Evolutionary conservation across 2,113 vertebrate genomes (phyloP).

Genomic region (Ivindomyrus marchei): DNA sequence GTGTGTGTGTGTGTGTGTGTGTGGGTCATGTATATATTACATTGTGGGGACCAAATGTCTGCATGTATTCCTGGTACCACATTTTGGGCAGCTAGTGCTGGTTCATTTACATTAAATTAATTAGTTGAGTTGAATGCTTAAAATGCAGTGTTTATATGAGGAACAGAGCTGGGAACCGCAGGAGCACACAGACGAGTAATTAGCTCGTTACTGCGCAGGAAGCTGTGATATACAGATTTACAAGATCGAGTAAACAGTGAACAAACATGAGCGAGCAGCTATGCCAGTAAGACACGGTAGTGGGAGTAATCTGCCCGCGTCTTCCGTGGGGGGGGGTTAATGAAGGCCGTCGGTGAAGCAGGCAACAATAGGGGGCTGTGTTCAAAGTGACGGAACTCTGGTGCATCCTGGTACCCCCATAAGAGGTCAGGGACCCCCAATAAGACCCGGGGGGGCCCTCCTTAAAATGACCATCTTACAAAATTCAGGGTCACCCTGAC

Average conservation of each 20-base stretch:
- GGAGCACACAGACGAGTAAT: not conserved
- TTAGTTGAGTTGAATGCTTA: not conserved
- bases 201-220: not conserved
- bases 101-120: not conserved
- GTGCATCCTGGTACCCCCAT: not conserved
- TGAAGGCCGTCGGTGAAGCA: not conserved
- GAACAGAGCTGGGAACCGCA: not conserved
- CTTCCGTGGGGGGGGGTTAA: not conserved
- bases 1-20: not conserved
- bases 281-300: not conserved
- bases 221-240: not conserved
- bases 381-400: not conserved
- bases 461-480: not conserved
- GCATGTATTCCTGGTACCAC: not conserved
- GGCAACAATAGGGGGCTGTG: not conserved
- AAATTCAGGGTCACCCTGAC: not conserved
- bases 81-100: not conserved
- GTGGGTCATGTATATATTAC: too few relatives aligned
- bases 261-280: not conserved
- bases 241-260: not conserved
- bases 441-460: not conserved
- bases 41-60: not conserved
- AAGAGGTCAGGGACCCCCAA: not conserved
- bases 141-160: not conserved
- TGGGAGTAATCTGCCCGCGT: not conserved